phyloP scores from a whole-genome alignment of 2,888 invertebrate species.

The Uropetala carovei region DNA sequence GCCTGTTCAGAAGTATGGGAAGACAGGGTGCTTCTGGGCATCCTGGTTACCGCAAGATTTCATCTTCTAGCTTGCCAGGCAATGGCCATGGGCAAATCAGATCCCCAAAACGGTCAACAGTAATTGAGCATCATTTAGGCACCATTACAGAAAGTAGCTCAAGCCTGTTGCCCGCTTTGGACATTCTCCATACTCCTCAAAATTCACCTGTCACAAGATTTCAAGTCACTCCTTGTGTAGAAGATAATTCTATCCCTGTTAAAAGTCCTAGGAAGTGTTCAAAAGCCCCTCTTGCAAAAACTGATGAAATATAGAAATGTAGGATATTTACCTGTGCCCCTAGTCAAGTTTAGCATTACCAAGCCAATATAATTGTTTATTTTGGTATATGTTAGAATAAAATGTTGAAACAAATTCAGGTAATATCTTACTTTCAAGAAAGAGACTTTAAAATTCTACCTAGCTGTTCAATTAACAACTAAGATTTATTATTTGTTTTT shows the following conservation, averaged over 20 bases:
- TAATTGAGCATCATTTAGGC: neutral
- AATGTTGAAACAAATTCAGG: too few species aligned
- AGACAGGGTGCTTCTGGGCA: neutral
- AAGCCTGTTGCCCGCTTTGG: neutral
- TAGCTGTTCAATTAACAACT: too few species aligned
- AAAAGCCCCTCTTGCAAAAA: neutral
- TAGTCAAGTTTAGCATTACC: too few species aligned
- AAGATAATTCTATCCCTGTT: neutral
- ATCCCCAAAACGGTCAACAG: neutral
- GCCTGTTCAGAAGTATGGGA: neutral
- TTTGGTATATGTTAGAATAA: too few species aligned
- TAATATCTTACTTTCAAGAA: too few species aligned
- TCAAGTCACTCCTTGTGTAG: constrained; percentile 10
- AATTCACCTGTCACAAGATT: neutral
- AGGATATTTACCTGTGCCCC: too few species aligned
- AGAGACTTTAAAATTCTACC: too few species aligned
- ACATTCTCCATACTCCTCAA: neutral
- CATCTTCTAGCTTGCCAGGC: constrained; percentile 20
- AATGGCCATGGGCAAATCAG: neutral
- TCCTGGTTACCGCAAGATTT: neutral
- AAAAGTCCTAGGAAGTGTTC: neutral
- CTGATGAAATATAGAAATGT: neutral
- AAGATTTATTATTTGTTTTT: too few species aligned
- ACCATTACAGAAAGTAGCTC: constrained; percentile 31
- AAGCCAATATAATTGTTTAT: too few species aligned